A percentile compares a stretch with the other conserved stretches of the same genome.
phyloP scores from a whole-genome alignment of 1,140 invertebrate genomes.

The Nephotettix cincticeps region DNA sequence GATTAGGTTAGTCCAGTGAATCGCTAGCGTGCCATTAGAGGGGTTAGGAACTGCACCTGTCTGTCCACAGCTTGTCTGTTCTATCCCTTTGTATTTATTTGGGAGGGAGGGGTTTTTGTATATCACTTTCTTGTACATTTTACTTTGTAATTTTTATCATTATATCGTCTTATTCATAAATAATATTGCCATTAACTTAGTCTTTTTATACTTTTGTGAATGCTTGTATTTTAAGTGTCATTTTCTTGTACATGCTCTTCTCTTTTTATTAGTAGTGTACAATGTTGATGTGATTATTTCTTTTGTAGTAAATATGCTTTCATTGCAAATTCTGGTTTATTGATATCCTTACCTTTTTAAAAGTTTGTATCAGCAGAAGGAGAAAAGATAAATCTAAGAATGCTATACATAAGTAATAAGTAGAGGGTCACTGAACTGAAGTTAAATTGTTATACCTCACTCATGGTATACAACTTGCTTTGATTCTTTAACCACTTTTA shows the following conservation, averaged over 20 bases:
- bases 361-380: too few relatives aligned
- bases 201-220: constrained; percentile 3
- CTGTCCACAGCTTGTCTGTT: neutral
- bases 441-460: too few relatives aligned
- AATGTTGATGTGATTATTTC: neutral
- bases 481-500: too few relatives aligned
- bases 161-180: neutral
- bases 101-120: constrained; percentile 6
- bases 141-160: neutral
- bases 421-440: too few relatives aligned
- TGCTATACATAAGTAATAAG: too few relatives aligned
- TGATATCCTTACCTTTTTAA: too few relatives aligned
- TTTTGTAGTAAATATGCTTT: constrained; percentile 15
- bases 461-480: too few relatives aligned
- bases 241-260: neutral
- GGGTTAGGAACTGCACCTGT: neutral
- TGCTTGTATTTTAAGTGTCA: neutral
- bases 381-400: too few relatives aligned
- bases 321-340: too few relatives aligned
- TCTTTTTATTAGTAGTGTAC: neutral
- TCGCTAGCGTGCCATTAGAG: constrained; percentile 6
- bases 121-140: neutral
- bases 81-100: constrained; percentile 15
- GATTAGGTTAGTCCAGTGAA: constrained; percentile 6
- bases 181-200: constrained; percentile 13